Conservation (phyloP, 2,888 invertebrate genomes). For the Nezara viridula region DNA sequence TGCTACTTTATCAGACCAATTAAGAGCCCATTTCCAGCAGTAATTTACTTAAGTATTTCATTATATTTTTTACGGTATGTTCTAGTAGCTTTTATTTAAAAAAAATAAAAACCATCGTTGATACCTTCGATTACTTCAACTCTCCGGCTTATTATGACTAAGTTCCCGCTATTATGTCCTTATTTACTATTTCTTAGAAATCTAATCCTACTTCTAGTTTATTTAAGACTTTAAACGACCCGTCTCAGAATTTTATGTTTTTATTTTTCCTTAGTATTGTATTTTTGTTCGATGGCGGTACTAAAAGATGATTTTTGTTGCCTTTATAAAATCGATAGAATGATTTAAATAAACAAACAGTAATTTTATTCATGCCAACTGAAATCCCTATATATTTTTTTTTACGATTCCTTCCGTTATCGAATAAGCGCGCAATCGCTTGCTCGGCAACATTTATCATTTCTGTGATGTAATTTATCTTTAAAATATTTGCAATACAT, state of each 20-base stretch:
- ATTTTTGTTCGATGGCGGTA: no score
- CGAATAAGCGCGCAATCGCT: no score
- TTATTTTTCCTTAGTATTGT: no score
- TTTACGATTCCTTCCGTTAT: no score
- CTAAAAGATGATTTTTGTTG: no score
- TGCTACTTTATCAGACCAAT: background rate
- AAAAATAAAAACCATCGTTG: background rate
- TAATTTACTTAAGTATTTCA: background rate
- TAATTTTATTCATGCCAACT: no score
- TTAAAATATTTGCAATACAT: background rate
- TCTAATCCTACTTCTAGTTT: background rate
- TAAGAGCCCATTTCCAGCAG: background rate
- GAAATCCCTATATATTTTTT: no score
- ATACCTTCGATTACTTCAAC: background rate
- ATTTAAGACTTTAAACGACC: no score
- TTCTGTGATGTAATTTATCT: background rate
- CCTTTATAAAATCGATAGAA: no score
- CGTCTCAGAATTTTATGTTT: background rate
- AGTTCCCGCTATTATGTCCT: background rate
- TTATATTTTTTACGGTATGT: background rate
- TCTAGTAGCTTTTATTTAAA: background rate
- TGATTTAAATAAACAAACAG: no score
- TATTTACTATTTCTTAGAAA: background rate
- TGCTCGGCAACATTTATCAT: background rate
- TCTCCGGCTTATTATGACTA: background rate